phyloP scores from a whole-genome alignment of 1,140 invertebrate species.

The Drosophila simulans region DNA sequence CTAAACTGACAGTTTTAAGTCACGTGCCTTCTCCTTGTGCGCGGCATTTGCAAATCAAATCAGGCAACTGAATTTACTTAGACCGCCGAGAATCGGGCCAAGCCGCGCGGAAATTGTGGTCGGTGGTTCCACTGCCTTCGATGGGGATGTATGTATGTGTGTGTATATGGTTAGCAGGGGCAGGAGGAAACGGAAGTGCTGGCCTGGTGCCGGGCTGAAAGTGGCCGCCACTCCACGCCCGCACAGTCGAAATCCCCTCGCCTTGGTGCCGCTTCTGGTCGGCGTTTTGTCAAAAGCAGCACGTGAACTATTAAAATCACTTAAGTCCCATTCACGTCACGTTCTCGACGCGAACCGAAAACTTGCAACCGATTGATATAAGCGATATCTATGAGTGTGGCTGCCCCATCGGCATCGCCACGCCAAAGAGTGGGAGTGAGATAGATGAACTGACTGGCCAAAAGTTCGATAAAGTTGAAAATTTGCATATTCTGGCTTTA shows the following conservation, averaged over 20 bases:
- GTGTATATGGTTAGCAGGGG: not conserved
- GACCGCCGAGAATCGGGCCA: conserved; percentile 15
- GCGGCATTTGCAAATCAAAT: conserved; percentile 66
- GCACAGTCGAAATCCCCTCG: not conserved
- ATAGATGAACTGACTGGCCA: conserved; percentile 53
- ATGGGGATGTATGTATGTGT: not conserved
- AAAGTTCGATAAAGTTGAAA: conserved; percentile 47
- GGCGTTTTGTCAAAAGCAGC: conserved; percentile 76
- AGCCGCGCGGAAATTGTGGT: conserved; percentile 60
- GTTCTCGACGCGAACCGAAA: conserved; percentile 57
- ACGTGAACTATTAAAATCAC: conserved; percentile 84
- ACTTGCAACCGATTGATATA: conserved; percentile 76
- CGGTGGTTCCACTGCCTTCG: conserved; percentile 45
- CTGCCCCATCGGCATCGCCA: conserved; percentile 2
- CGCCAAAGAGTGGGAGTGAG: conserved; percentile 26
- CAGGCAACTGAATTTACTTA: conserved; percentile 65
- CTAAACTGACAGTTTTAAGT: conserved; percentile 71
- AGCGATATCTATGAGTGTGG: conserved; percentile 42
- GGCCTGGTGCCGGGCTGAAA: conserved; percentile 37
- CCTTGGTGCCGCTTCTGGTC: conserved; percentile 22
- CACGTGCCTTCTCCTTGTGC: conserved; percentile 56
- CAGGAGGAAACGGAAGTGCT: conserved; percentile 47
- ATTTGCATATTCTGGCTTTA: conserved; percentile 47
- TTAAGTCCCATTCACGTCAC: conserved; percentile 80
- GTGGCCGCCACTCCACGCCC: not conserved